Evolutionary conservation across 2,888 invertebrate genomes (phyloP).

Genomic region (Bombylius discolor): DNA sequence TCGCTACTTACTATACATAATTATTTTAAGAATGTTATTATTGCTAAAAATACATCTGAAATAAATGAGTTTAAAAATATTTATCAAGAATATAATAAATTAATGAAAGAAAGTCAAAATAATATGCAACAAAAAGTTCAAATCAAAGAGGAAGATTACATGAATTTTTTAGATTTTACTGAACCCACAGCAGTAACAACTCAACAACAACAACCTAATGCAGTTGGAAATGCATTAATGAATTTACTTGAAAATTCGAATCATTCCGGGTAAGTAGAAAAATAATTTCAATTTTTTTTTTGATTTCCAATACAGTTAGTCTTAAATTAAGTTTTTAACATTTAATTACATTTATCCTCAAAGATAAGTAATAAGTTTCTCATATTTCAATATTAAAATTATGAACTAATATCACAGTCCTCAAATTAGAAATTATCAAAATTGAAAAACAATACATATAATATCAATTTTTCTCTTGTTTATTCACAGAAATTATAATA

Average conservation of each 20-base stretch:
- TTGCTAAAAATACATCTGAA: constrained; percentile 28
- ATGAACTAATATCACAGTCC: too few relatives aligned
- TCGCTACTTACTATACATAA: constrained; percentile 31
- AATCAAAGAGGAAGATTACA: constrained; percentile 29
- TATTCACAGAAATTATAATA: too few relatives aligned
- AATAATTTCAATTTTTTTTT: too few relatives aligned
- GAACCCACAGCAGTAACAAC: constrained; percentile 4
- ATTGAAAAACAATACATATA: too few relatives aligned
- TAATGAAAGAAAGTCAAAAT: constrained; percentile 33
- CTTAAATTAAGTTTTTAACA: too few relatives aligned
- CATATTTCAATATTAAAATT: too few relatives aligned
- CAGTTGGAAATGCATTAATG: neutral
- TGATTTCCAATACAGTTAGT: too few relatives aligned
- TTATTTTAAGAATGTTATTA: constrained; percentile 32
- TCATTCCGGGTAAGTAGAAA: neutral
- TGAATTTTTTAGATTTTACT: constrained; percentile 29
- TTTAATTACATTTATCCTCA: too few relatives aligned
- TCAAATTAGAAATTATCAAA: too few relatives aligned
- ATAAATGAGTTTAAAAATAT: constrained; percentile 31
- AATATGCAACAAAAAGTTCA: constrained; percentile 28
- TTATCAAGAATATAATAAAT: constrained; percentile 31
- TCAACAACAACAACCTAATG: neutral
- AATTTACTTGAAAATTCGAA: constrained; percentile 1
- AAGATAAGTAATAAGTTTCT: too few relatives aligned
- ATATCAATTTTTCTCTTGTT: too few relatives aligned